A percentile compares a stretch with the other conserved stretches of the same genome.
phyloP scores from a whole-genome alignment of 2,113 vertebrate genomes.

The Mesembrinibis cayennensis region DNA sequence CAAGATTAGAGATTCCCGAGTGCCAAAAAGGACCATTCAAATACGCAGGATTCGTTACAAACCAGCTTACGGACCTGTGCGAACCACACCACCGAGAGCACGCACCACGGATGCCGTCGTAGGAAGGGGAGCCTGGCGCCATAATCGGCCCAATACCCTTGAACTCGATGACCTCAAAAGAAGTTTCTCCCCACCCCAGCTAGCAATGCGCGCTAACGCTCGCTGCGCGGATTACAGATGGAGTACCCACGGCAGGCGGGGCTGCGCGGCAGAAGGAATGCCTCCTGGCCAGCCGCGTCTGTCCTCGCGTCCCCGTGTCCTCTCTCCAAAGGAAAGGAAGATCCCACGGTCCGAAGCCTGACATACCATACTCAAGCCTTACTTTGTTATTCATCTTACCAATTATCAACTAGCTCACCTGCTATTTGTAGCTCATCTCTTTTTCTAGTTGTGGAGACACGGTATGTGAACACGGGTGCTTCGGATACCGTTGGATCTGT shows the following conservation, averaged over 20 bases:
- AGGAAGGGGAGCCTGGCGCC: neutral
- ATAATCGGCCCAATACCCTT: neutral
- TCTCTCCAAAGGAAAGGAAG: neutral
- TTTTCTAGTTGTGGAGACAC: neutral
- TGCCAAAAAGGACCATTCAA: neutral
- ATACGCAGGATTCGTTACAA: neutral
- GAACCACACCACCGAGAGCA: neutral
- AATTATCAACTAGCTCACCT: neutral
- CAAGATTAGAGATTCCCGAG: neutral
- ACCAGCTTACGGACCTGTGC: neutral
- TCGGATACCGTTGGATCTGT: fast-evolving
- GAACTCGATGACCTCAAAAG: neutral
- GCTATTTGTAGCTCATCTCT: neutral
- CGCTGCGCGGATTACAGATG: neutral
- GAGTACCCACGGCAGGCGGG: fast-evolving
- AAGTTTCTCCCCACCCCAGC: neutral
- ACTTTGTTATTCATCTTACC: fast-evolving
- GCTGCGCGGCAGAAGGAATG: fast-evolving
- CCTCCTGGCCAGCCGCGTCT: fast-evolving
- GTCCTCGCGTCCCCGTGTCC: neutral
- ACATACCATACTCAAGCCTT: fast-evolving
- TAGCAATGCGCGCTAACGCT: neutral
- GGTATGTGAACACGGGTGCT: fast-evolving
- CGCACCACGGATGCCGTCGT: neutral
- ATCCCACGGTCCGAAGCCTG: fast-evolving